Percentiles rank a stretch among this genome's conserved stretches.
Evolutionary conservation across 1,140 invertebrate species (phyloP).

Genomic region (Rhopalosiphum maidis): DNA sequence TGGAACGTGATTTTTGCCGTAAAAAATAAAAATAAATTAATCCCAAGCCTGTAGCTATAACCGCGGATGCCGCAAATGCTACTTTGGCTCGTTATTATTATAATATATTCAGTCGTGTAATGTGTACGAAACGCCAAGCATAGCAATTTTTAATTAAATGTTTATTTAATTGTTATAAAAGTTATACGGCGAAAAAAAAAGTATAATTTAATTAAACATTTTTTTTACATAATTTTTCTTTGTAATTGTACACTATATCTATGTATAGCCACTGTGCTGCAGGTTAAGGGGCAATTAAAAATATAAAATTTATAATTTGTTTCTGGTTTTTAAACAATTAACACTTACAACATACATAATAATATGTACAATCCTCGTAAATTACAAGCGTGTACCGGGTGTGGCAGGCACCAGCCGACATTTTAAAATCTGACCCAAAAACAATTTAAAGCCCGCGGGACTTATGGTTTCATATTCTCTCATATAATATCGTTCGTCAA

Average conservation of each 20-base stretch:
- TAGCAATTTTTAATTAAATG: neutral
- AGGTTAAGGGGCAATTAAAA: neutral
- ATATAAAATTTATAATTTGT: conserved; percentile 3
- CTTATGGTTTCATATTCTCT: neutral
- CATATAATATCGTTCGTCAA: neutral
- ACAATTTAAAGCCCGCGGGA: neutral
- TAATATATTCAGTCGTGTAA: neutral
- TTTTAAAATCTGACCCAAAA: neutral
- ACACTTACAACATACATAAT: neutral
- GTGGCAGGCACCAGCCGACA: neutral
- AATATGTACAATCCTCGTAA: neutral
- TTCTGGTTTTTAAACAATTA: neutral
- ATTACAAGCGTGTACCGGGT: neutral
- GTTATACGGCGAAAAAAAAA: neutral
- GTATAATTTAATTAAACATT: neutral
- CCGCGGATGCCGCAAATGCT: neutral
- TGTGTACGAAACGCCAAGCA: neutral
- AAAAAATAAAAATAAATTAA: neutral
- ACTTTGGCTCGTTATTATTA: neutral
- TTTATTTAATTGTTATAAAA: neutral
- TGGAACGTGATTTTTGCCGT: neutral
- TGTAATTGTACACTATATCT: neutral
- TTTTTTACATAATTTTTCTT: neutral
- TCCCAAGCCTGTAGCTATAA: neutral
- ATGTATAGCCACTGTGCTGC: neutral